phyloP scores from a whole-genome alignment of 2,797 vertebrate genomes.

The Eulemur coronatus region DNA sequence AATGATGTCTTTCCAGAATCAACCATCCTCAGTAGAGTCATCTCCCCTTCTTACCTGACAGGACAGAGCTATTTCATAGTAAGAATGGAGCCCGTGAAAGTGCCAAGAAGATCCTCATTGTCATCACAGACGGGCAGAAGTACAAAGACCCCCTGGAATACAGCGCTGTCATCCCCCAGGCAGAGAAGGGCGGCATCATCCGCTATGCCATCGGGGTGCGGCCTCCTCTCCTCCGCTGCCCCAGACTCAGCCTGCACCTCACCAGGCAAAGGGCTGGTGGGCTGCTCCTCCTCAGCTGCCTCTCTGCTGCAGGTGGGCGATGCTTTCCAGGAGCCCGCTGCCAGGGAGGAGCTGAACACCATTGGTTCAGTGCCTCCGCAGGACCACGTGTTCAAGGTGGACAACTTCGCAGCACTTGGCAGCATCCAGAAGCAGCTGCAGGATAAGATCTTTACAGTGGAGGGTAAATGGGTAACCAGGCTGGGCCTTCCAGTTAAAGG shows the following conservation, averaged over 20 bases:
- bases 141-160: conserved; percentile 65
- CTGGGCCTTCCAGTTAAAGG: accelerated
- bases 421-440: conserved; percentile 77
- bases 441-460: conserved; percentile 82
- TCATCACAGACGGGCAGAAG: conserved; percentile 84
- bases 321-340: neutral
- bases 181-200: conserved; percentile 72
- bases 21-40: neutral
- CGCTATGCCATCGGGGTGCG: conserved; percentile 84
- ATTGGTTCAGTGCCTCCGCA: conserved; percentile 51
- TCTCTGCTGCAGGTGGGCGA: conserved; percentile 73
- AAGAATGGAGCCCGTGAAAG: conserved; percentile 75
- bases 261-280: neutral
- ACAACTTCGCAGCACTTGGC: conserved; percentile 72
- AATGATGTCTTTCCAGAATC: neutral
- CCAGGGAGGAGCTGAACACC: conserved; percentile 46
- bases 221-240: neutral
- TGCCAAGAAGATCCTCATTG: conserved; percentile 84
- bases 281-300: neutral
- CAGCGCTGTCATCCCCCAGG: conserved; percentile 70
- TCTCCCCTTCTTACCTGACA: conserved; percentile 23
- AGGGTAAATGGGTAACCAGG: conserved; percentile 64
- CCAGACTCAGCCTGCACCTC: neutral
- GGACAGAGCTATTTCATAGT: conserved; percentile 70
- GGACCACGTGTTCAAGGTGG: conserved; percentile 76